These are phyloP conservation scores for Drosophila fungiperda DNA, from an alignment of 2,888 invertebrate species.

Conservation along the genomic window DNA sequence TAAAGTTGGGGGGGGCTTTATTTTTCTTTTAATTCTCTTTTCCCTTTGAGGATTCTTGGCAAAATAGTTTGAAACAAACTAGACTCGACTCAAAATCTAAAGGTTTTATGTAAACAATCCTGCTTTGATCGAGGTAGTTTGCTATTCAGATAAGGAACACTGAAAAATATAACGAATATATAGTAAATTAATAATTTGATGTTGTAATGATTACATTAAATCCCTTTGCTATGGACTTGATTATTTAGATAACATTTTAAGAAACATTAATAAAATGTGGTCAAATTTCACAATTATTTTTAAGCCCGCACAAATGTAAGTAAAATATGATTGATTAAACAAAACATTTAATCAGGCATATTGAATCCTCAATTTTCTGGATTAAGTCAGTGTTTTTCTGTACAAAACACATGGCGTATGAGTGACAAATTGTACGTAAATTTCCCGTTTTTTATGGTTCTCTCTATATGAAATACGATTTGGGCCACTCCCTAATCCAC, in stretches of 20 bases:
- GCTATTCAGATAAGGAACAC: neutral
- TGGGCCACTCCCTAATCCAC: conserved; percentile 62
- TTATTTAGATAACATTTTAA: neutral
- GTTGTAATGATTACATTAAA: neutral
- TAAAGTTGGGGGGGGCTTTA: conserved; percentile 17
- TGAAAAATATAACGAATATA: neutral
- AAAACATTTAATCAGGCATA: neutral
- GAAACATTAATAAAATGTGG: neutral
- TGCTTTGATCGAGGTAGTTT: conserved; percentile 8
- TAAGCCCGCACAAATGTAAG: too few relatives aligned
- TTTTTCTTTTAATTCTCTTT: neutral
- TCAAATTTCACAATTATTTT: too few relatives aligned
- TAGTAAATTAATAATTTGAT: neutral
- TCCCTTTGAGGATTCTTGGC: conserved; percentile 46
- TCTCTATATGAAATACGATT: conserved; percentile 19
- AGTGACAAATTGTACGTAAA: conserved; percentile 46
- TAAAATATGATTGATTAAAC: neutral
- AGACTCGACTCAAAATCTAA: conserved; percentile 15
- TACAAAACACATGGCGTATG: conserved; percentile 52
- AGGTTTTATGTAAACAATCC: conserved; percentile 28
- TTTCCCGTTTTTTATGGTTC: conserved; percentile 8
- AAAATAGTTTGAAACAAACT: conserved; percentile 24
- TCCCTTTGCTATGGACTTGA: neutral
- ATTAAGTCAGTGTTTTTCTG: neutral
- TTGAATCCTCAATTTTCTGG: neutral